phyloP scores from a whole-genome alignment of 2,113 vertebrate genomes.

The Phalacrocorax aristotelis region DNA sequence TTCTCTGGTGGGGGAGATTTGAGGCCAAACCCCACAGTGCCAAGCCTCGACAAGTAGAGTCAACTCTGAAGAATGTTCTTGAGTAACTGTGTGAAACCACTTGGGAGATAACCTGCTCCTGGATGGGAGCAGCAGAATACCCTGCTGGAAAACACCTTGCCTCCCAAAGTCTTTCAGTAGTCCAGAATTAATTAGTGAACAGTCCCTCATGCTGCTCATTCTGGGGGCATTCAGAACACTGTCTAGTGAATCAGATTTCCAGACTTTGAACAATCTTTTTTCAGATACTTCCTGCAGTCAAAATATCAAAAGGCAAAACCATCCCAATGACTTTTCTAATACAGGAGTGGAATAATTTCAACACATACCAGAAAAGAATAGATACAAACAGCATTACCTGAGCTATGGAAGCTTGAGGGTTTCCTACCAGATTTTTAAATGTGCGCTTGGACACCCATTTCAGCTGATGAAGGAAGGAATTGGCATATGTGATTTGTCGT shows the following conservation, averaged over 20 bases:
- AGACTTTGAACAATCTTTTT: background rate
- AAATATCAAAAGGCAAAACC: background rate
- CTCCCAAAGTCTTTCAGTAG: background rate
- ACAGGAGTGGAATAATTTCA: background rate
- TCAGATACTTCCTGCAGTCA: background rate
- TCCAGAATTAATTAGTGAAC: background rate
- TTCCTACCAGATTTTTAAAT: slow-evolving; percentile 86
- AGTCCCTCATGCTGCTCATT: background rate
- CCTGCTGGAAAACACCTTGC: background rate
- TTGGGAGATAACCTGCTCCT: background rate
- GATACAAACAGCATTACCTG: slow-evolving; percentile 74
- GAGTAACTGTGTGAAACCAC: background rate
- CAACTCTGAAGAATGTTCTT: background rate
- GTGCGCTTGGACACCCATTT: slow-evolving; percentile 87
- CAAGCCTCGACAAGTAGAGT: background rate
- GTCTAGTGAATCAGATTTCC: background rate
- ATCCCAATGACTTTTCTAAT: background rate
- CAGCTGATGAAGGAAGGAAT: slow-evolving; percentile 88
- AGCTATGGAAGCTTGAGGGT: slow-evolving; percentile 91
- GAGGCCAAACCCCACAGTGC: background rate
- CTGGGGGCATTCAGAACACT: background rate
- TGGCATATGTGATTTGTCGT: slow-evolving; percentile 81
- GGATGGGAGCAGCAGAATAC: background rate
- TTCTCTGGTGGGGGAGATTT: accelerated
- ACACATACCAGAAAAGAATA: accelerated